phyloP scores from a whole-genome alignment of 2,113 vertebrate species.

The Syngnathus floridae region DNA sequence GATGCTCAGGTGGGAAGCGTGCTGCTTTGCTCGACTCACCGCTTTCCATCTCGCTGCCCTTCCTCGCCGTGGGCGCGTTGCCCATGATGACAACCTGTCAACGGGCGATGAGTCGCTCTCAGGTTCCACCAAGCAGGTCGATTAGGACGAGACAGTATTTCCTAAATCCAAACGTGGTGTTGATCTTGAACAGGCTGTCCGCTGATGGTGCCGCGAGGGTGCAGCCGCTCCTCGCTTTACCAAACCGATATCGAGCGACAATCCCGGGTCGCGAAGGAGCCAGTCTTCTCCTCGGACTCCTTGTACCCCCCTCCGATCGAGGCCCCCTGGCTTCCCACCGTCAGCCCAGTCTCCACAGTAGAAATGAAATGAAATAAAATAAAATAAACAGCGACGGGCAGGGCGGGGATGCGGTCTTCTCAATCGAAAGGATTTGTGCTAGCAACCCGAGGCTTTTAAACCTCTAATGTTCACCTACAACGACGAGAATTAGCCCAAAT shows the following conservation, averaged over 20 bases:
- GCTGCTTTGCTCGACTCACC: slow-evolving; percentile 65
- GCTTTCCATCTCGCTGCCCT: slow-evolving; percentile 86
- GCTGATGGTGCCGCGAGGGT: slow-evolving; percentile 40
- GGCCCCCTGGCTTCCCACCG: slow-evolving; percentile 54
- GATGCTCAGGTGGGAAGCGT: slow-evolving; percentile 19
- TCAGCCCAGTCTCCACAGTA: slow-evolving; percentile 29
- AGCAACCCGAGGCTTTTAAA: slow-evolving; percentile 24
- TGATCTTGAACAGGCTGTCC: slow-evolving; percentile 28
- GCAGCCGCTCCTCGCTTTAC: slow-evolving; percentile 11
- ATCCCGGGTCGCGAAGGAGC: slow-evolving; percentile 31
- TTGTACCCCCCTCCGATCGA: slow-evolving; percentile 50
- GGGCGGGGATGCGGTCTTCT: slow-evolving; percentile 13
- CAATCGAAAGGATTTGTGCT: slow-evolving; percentile 21
- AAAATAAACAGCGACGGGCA: slow-evolving; percentile 31
- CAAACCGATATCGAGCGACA: slow-evolving; percentile 5
- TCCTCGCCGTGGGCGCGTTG: slow-evolving; percentile 88
- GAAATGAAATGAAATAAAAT: not conserved
- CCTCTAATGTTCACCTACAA: slow-evolving; percentile 28
- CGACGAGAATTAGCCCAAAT: slow-evolving; percentile 45
- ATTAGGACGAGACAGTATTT: slow-evolving; percentile 23
- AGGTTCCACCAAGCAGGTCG: slow-evolving; percentile 43
- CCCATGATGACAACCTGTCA: slow-evolving; percentile 79
- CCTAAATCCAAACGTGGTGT: slow-evolving; percentile 33
- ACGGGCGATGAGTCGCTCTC: slow-evolving; percentile 53
- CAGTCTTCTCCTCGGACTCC: slow-evolving; percentile 50